These are phyloP conservation scores for Drosophila yooni DNA, from an alignment of 2,888 invertebrate genomes.

Conservation along the genomic window DNA sequence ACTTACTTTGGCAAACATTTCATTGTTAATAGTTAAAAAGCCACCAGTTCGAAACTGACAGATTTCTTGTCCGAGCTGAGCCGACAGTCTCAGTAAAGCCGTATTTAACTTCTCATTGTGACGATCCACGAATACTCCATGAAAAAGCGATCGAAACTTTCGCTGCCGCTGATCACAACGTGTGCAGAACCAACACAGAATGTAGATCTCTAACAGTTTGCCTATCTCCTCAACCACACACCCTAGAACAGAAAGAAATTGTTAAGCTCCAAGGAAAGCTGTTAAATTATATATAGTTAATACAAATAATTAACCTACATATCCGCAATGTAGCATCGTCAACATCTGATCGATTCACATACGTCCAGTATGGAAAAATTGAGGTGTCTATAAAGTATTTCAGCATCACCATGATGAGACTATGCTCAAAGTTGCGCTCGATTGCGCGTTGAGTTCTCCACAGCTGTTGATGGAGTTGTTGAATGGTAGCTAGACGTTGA, in stretches of 20 bases:
- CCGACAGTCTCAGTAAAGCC: constrained; percentile 41
- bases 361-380: constrained; percentile 61
- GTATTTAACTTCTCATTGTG: constrained; percentile 43
- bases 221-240: constrained; percentile 20
- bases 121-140: constrained; percentile 37
- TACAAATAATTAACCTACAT: constrained; percentile 18
- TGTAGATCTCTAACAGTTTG: constrained; percentile 31
- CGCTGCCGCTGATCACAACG: constrained; percentile 51
- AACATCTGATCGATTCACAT: constrained; percentile 4
- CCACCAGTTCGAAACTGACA: constrained; percentile 52
- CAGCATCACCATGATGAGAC: constrained; percentile 51
- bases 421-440: constrained; percentile 50
- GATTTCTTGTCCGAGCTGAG: constrained; percentile 62
- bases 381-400: constrained; percentile 61
- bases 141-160: constrained; percentile 37
- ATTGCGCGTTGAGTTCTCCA: constrained; percentile 50
- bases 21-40: constrained; percentile 54
- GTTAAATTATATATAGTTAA: background rate
- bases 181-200: constrained; percentile 57
- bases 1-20: constrained; percentile 58
- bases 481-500: constrained; percentile 34
- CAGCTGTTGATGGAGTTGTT: constrained; percentile 61
- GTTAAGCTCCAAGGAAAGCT: too few relatives aligned
- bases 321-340: constrained; percentile 5
- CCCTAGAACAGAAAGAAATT: constrained; percentile 19